These are phyloP conservation scores for Lottia gigantea DNA, from an alignment of 2,888 invertebrate species.

Conservation along the genomic window DNA sequence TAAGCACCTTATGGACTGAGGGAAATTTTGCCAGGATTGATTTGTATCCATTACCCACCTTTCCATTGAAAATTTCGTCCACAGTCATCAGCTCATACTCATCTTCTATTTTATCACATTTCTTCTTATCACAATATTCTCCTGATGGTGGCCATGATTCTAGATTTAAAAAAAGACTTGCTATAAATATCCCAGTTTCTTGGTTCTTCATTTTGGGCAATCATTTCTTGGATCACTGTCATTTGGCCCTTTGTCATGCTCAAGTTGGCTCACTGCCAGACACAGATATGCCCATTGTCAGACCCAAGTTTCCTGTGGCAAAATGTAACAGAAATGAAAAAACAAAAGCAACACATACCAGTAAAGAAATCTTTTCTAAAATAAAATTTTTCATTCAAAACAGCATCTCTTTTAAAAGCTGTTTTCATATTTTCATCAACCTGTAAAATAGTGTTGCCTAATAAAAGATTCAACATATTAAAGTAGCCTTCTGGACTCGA, in stretches of 20 bases:
- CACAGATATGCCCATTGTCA: no score
- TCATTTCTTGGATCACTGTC: no score
- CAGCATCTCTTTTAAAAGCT: constrained; percentile 92
- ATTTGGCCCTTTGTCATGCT: no score
- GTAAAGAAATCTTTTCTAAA: constrained; percentile 72
- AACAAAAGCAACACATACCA: constrained; percentile 32
- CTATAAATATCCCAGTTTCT: no score
- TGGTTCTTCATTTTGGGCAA: no score
- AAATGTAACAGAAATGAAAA: no score
- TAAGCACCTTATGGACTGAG: no score
- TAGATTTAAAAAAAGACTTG: constrained; percentile 29
- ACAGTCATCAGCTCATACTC: constrained; percentile 83
- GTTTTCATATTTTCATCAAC: constrained; percentile 92
- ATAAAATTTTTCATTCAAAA: constrained; percentile 88
- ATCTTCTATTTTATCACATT: constrained; percentile 37
- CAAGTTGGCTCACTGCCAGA: no score
- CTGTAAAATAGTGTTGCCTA: no score
- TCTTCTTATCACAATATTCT: constrained; percentile 47
- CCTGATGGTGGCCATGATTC: constrained; percentile 68
- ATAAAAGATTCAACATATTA: neutral
- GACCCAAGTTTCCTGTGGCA: no score
- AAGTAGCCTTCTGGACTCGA: no score
- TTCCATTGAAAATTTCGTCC: constrained; percentile 96
- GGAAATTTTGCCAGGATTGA: no score
- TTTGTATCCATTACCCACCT: constrained; percentile 64